Evolutionary conservation across 1,140 invertebrate species (phyloP).

Genomic region (Orussus abietinus): DNA sequence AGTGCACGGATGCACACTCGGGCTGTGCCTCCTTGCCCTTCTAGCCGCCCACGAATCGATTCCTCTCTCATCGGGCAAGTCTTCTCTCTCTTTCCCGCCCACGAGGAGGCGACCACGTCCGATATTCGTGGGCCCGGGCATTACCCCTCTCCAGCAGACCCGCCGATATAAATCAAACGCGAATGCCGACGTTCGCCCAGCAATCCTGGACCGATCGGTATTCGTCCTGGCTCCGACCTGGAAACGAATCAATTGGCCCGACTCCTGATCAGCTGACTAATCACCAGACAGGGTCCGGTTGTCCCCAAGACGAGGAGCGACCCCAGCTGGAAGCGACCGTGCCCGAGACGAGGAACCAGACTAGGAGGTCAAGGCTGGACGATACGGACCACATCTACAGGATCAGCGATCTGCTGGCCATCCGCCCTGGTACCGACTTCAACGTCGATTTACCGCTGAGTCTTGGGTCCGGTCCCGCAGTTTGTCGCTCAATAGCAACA

Average conservation of each 20-base stretch:
- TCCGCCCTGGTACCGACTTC: not conserved
- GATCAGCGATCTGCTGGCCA: too few species aligned
- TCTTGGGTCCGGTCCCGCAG: too few species aligned
- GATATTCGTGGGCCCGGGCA: slow-evolving; percentile 4
- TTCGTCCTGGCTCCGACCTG: slow-evolving; percentile 24
- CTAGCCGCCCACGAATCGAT: slow-evolving; percentile 4
- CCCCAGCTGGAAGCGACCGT: too few species aligned
- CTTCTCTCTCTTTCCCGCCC: slow-evolving; percentile 11
- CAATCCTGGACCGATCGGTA: slow-evolving; percentile 36
- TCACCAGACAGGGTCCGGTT: too few species aligned
- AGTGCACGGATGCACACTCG: slow-evolving; percentile 13
- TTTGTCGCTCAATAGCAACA: too few species aligned
- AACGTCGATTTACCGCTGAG: too few species aligned
- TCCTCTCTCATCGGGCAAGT: slow-evolving; percentile 6
- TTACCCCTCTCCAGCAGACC: slow-evolving; percentile 4
- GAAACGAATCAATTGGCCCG: slow-evolving; percentile 40
- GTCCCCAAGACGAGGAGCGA: too few species aligned
- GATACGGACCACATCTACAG: too few species aligned
- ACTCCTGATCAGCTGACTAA: too few species aligned
- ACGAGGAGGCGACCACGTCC: not conserved
- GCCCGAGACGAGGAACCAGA: too few species aligned
- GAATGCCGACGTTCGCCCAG: slow-evolving; percentile 27
- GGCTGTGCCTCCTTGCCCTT: slow-evolving; percentile 4
- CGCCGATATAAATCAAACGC: slow-evolving; percentile 41
- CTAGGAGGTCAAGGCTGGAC: too few species aligned